These are phyloP conservation scores for Punctoribates punctum DNA, from an alignment of 2,888 invertebrate species.

Conservation along the genomic window DNA sequence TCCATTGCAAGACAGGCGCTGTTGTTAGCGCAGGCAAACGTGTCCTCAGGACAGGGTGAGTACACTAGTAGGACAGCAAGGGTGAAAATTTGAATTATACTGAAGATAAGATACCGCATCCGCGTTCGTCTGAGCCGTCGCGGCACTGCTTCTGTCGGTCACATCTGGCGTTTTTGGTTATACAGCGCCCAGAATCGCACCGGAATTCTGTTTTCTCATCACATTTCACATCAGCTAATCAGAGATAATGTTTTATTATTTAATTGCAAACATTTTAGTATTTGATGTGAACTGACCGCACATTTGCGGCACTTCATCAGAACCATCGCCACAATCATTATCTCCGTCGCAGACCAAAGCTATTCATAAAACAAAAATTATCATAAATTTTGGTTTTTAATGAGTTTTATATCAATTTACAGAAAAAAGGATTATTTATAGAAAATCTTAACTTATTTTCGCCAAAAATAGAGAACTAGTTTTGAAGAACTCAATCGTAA, in stretches of 20 bases:
- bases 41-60: slow-evolving; percentile 38
- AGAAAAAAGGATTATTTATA: too few species aligned
- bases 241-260: neutral
- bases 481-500: too few species aligned
- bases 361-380: neutral
- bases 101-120: slow-evolving; percentile 3
- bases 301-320: slow-evolving; percentile 26
- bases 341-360: slow-evolving; percentile 40
- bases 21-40: slow-evolving; percentile 39
- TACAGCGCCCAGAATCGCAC: slow-evolving; percentile 36
- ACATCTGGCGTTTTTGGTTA: slow-evolving; percentile 20
- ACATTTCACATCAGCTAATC: slow-evolving; percentile 30
- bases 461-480: too few species aligned
- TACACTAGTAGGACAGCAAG: neutral
- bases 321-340: slow-evolving; percentile 40
- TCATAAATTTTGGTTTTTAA: neutral
- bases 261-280: neutral
- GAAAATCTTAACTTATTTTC: too few species aligned
- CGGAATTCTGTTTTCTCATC: slow-evolving; percentile 36
- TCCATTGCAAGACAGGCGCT: slow-evolving; percentile 37
- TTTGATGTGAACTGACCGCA: slow-evolving; percentile 28
- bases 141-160: slow-evolving; percentile 35
- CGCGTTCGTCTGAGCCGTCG: slow-evolving; percentile 39
- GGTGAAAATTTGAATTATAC: neutral
- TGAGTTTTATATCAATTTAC: too few species aligned